phyloP scores from a whole-genome alignment of 2,797 vertebrate genomes.

The Oophaga sylvatica region DNA sequence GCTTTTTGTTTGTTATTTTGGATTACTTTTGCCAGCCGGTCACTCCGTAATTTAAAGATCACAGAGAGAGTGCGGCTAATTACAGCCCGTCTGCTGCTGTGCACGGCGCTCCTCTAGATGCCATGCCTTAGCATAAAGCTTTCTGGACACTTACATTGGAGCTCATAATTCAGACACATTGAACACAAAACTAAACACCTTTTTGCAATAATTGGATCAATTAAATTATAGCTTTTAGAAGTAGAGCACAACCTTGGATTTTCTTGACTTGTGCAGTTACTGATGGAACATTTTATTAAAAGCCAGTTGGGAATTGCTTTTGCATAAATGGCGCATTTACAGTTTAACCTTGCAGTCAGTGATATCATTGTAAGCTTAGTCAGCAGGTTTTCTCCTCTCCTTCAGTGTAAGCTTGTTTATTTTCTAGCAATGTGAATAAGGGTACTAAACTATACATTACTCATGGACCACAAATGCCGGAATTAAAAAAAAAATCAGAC shows the following conservation, averaged over 20 bases:
- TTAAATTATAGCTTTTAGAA: neutral
- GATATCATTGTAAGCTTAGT: too few relatives aligned
- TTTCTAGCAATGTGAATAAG: too few relatives aligned
- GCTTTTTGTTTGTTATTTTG: neutral
- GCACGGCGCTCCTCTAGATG: neutral
- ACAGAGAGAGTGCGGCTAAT: neutral
- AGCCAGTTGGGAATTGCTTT: neutral
- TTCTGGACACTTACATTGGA: neutral
- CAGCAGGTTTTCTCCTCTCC: too few relatives aligned
- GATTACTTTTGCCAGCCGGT: neutral
- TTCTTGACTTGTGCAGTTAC: neutral
- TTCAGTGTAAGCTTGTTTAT: neutral
- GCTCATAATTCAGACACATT: neutral
- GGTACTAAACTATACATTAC: too few relatives aligned
- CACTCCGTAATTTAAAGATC: neutral
- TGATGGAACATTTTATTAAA: neutral
- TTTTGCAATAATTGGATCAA: constrained; percentile 14
- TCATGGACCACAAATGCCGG: too few relatives aligned
- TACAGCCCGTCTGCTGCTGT: neutral
- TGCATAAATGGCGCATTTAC: constrained; percentile 5
- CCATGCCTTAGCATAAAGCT: neutral
- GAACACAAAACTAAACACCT: neutral
- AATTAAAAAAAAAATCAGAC: too few relatives aligned
- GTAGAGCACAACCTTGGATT: neutral
- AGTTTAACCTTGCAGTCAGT: neutral